Evolutionary conservation across 2,888 invertebrate genomes (phyloP).

Genomic region (Tromatobia lineatoria): DNA sequence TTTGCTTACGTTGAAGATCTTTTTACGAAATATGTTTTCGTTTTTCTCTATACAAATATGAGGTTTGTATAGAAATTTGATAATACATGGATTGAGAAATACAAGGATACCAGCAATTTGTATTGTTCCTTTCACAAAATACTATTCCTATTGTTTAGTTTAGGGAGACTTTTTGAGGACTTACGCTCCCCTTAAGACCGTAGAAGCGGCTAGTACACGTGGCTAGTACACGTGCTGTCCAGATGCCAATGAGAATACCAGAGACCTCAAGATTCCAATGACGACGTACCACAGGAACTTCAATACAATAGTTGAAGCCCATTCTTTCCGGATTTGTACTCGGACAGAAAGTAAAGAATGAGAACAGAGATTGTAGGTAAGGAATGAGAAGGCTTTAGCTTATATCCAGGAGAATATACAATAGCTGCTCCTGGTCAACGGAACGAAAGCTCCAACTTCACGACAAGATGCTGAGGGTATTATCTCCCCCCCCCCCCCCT

Average conservation of each 20-base stretch:
- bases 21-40: no score
- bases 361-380: constrained; percentile 29
- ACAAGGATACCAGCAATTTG: background rate
- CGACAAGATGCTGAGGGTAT: constrained; percentile 63
- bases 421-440: constrained; percentile 4
- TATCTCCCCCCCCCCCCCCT: constrained; percentile 42
- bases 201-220: constrained; percentile 14
- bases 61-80: background rate
- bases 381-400: constrained; percentile 31
- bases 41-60: no score
- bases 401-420: constrained; percentile 55
- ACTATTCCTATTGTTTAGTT: constrained; percentile 5
- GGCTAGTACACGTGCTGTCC: background rate
- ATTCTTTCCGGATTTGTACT: constrained; percentile 53
- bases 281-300: background rate
- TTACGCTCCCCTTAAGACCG: constrained; percentile 13
- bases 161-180: background rate
- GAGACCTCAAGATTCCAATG: no score
- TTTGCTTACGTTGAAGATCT: no score
- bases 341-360: constrained; percentile 2
- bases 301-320: constrained; percentile 5
- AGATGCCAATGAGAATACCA: constrained; percentile 16
- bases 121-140: constrained; percentile 7
- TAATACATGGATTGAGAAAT: background rate
- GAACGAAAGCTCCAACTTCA: background rate